Base-by-base conservation (phyloP, 2,888 invertebrate species). In the Julus scanicus region DNA sequence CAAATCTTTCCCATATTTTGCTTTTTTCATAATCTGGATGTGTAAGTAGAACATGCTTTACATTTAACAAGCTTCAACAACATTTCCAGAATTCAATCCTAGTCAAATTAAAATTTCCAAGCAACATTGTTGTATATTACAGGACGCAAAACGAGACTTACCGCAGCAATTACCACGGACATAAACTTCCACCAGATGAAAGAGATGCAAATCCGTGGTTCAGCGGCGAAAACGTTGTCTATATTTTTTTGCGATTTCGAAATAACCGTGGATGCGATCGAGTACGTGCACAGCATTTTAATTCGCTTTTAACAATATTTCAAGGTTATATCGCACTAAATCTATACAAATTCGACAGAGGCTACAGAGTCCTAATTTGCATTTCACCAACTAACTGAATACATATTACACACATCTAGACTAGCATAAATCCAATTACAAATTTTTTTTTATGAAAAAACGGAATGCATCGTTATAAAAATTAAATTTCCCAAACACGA, bases 351-450 rank as follows among this genome's bases (percentile, higher is more conserved):
- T 5, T 44, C 44, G 44, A n/a, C n/a, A 63, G 20, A 63, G 3
- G 63, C 63, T 20, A 29, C 71, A 71, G 71, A 71, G 71, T 71
- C 71, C 71, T 71, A 71, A 71, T 71, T 71, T 29, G 71, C 71
- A 71, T 71, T 71, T 71, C 8, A 29, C 6, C n/a, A 9, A 71
- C n/a, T n/a, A n/a, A n/a, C n/a, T n/a, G n/a, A n/a, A n/a, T n/a
- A n/a, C n/a, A 9, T 3, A 29, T 5, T n/a, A 29, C n/a, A n/a
- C n/a, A 29, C 29, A 9, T 11, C 71, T 29, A 71, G 29, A 71
- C 11, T 71, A n/a, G 71, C 71, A 9, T 15, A 53, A 53, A 15
- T 53, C 17, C 53, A 13, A 29, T 9, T 29, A 29, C 71, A 29
- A 29, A 71, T n/a, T n/a, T n/a, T n/a, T 29, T 9, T 71, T 57